Evolutionary conservation across 2,797 vertebrate genomes (phyloP), one percentile per base, ranked within the genome.

Genomic region (Neosalanx taihuensis): DNA sequence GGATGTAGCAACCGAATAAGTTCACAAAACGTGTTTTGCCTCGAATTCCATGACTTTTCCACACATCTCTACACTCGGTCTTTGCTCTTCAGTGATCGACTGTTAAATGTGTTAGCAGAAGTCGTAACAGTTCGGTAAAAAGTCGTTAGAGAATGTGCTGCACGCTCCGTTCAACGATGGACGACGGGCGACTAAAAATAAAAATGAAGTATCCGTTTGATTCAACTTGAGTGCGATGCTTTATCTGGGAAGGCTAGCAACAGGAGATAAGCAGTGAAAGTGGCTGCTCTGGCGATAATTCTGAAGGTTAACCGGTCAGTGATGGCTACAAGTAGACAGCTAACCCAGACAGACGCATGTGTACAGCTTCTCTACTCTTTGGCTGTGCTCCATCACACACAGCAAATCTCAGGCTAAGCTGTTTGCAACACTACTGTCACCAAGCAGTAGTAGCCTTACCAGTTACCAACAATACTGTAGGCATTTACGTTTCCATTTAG

Each of bases 281-380:
- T 17, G 13, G 69, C 61, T 37, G 61, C 30, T 9, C 18, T 35
- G 67, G 46, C 30, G 53, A 49, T 75, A 29, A 31, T 20, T 64
- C 51, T 13, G 64, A 71, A 67, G 73, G 64, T 64, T 76, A 68
- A 51, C 51, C 12, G 12, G 67, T 67, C 72, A 76, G 70, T 72
- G 70, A 72, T 76, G 72, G 46, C 51, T 61, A 41, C 57, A 37
- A 68, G 15, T 51, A 71, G 51, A 56, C 20, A 66, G 66, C 53
- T 64, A 51, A 23, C 59, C 15, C 18, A 56, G 51, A 56, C 51
- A 56, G 51, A 56, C 18, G 18, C 49, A 66, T 33, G 49, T 33
- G 37, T 41, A 18, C 74, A 72, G 59, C 70, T 63, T 60, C 58
- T 13, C 17, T 23, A n/a, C 10, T 35, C 6, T 13, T 46, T 46